Evolutionary conservation across 1,140 invertebrate species (phyloP), one percentile per base, ranked within the genome.

Genomic region (Heliconius eleuchia): DNA sequence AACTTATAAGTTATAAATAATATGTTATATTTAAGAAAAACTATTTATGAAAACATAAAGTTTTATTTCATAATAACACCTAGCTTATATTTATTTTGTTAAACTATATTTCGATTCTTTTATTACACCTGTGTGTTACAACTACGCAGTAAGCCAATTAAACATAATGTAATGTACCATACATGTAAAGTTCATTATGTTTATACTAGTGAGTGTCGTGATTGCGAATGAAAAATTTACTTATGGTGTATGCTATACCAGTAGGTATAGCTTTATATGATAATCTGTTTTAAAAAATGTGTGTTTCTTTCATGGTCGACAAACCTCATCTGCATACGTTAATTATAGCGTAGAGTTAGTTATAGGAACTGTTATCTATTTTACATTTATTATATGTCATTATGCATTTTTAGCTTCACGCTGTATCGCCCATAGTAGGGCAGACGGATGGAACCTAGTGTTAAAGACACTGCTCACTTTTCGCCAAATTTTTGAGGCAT

Each of bases 191-290:
- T 66, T 66, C 60, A 66, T 66, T 66, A 66, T 66, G 27, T 60
- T 23, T 13, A 30, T 66, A 30, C 11, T 66, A 30, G 1, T 8
- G 19, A 27, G 73, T 66, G 46, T 57, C 71, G 55, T 55, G 74
- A 52, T 70, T 37, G 66, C 77, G 74, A 80, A 80, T 80, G 74
- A 80, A 80, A 57, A 73, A 27, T 39, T 39, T 73, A 78, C 50
- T 37, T 57, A 73, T 46, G 27, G 8, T 42, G 76, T 73, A 34
- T 11, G 7, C 5, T 18, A 30, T 74, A 46, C 34, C 34, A 6
- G 34, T 57, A 11, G 57, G 57, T 60, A 60, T 60, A 60, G 7
- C 9, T 60, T 60, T 60, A 60, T 60, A 23, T 60, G 42, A 19
- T 46, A 71, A 71, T 71, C 27, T 55, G 60, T 75, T 75, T 71